Conservation (phyloP, 2,888 invertebrate species). For the Pseudococcus longispinus region DNA sequence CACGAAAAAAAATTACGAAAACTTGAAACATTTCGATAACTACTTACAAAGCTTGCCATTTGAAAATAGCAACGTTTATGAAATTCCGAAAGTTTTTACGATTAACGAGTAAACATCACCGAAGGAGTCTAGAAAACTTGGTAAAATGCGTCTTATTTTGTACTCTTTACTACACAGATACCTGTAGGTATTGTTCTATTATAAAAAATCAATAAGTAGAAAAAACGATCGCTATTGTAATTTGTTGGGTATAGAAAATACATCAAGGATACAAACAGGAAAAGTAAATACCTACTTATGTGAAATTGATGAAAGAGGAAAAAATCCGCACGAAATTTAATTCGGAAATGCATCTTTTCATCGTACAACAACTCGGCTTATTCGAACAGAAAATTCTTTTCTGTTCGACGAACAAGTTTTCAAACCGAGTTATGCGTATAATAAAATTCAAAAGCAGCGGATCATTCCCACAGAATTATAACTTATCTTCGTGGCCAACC, state of each 20-base stretch:
- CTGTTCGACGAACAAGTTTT: not conserved
- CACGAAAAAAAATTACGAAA: not conserved
- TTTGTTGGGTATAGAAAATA: not conserved
- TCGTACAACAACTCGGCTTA: not conserved
- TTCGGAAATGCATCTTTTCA: not conserved
- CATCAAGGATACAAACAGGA: not conserved
- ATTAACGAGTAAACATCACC: not conserved
- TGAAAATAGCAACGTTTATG: constrained; percentile 26
- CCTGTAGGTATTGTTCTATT: not conserved
- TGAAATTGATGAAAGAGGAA: not conserved
- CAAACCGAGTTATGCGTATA: not conserved
- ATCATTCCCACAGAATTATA: no score
- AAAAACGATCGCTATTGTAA: not conserved
- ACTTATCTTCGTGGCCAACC: no score
- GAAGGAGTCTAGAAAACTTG: not conserved
- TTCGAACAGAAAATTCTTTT: not conserved
- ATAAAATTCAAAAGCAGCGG: no score
- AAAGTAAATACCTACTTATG: not conserved
- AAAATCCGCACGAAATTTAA: not conserved
- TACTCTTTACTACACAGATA: not conserved
- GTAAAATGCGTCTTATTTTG: constrained; percentile 4
- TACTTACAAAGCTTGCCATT: constrained; percentile 19
- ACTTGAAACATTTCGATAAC: constrained; percentile 27
- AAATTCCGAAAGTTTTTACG: constrained; percentile 30
- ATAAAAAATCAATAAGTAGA: not conserved